A percentile compares a stretch with the other conserved stretches of the same genome.
These are phyloP conservation scores for Anas platyrhynchos DNA, from an alignment of 2,113 vertebrate genomes.

Conservation along the genomic window DNA sequence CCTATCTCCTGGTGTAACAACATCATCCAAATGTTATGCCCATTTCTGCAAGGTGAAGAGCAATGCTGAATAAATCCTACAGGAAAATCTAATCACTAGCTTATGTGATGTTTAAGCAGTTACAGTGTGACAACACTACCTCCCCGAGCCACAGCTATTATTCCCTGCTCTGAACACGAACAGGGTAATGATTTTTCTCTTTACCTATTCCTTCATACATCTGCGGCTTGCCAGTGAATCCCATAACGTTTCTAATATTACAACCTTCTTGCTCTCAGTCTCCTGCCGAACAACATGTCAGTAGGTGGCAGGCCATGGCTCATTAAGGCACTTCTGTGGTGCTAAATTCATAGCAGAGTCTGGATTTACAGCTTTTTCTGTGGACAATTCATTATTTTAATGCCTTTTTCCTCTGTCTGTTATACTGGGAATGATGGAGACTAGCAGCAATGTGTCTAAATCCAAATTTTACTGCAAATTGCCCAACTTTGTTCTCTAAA, in stretches of 20 bases:
- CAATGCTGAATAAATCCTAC: background rate
- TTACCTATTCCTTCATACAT: constrained; percentile 32
- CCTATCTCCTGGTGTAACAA: background rate
- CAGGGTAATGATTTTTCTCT: constrained; percentile 32
- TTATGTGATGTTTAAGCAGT: background rate
- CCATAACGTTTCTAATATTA: background rate
- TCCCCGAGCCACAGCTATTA: background rate
- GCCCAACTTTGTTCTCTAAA: constrained; percentile 48
- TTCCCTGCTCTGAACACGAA: background rate
- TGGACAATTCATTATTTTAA: constrained; percentile 64
- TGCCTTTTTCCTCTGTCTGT: constrained; percentile 41
- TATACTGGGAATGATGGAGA: constrained; percentile 40
- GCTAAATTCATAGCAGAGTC: constrained; percentile 19
- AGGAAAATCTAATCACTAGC: background rate
- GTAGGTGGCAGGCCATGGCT: constrained; percentile 61
- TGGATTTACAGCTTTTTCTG: constrained; percentile 60
- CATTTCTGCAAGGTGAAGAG: background rate
- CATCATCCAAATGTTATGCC: background rate
- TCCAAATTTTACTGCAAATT: constrained; percentile 67
- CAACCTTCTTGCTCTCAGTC: constrained; percentile 22
- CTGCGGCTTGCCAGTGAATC: background rate
- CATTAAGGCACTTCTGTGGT: constrained; percentile 35
- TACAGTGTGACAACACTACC: background rate
- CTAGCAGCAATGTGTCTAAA: constrained; percentile 52
- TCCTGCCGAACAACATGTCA: constrained; percentile 38